A percentile compares a stretch with the other conserved stretches of the same genome.
phyloP scores from a whole-genome alignment of 1,140 invertebrate species.

The Heliconius hermathena region DNA sequence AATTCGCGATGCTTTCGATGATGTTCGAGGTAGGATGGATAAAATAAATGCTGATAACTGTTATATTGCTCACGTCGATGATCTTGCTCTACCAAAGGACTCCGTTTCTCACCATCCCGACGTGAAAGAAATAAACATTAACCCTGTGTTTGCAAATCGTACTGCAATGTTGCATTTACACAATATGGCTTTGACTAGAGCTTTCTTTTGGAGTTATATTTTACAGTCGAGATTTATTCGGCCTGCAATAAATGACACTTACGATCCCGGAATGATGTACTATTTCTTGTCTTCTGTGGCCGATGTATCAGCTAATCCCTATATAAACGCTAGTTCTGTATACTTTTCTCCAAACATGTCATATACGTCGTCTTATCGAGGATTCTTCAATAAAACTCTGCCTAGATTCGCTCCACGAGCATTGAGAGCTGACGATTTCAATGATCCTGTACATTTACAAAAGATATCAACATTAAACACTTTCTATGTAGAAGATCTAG shows the following conservation, averaged over 20 bases:
- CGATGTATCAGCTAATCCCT: conserved; percentile 95
- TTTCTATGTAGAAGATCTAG: conserved; percentile 91
- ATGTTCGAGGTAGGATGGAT: conserved; percentile 91
- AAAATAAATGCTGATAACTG: conserved; percentile 93
- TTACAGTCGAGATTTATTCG: conserved; percentile 94
- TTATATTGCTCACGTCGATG: conserved; percentile 90
- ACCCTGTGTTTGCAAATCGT: conserved; percentile 97
- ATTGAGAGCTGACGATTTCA: conserved; percentile 95
- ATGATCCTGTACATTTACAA: conserved; percentile 95
- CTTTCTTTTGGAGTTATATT: conserved; percentile 98
- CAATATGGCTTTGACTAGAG: conserved; percentile 96
- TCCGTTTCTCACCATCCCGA: conserved; percentile 95
- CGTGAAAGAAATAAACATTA: conserved; percentile 97
- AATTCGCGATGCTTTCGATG: conserved; percentile 92
- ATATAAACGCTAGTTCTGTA: conserved; percentile 96
- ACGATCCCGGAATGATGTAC: conserved; percentile 99
- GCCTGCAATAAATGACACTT: conserved; percentile 94
- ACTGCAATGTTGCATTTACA: conserved; percentile 96
- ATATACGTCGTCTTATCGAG: conserved; percentile 96
- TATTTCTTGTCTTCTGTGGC: conserved; percentile 97
- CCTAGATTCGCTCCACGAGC: conserved; percentile 97
- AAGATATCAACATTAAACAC: conserved; percentile 96
- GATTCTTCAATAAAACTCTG: conserved; percentile 98
- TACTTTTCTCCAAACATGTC: conserved; percentile 97
- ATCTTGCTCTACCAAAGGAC: conserved; percentile 92